Percentiles rank a stretch among this genome's conserved stretches.
Evolutionary conservation across 1,140 invertebrate genomes (phyloP).

Genomic region (Saccostrea echinata): DNA sequence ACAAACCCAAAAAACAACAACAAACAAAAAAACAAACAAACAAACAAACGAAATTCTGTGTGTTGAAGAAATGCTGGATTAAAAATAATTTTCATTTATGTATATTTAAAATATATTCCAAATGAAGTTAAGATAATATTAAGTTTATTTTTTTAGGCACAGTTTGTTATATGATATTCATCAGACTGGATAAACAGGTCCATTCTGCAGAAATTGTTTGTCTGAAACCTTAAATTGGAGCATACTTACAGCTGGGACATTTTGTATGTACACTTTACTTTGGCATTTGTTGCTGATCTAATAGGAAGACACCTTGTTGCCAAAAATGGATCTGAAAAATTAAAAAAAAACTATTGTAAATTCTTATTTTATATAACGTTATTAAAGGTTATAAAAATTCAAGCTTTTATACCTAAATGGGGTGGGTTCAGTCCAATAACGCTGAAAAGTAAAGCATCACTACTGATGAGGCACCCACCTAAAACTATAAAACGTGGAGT

Average conservation of each 20-base stretch:
- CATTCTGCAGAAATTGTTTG: no score
- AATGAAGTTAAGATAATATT: no score
- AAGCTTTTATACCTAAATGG: background rate
- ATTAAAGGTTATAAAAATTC: background rate
- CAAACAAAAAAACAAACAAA: no score
- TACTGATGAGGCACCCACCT: background rate
- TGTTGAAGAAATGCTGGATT: no score
- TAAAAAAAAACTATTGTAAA: background rate
- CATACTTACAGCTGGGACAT: background rate
- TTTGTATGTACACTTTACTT: constrained; percentile 8
- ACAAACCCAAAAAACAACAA: no score
- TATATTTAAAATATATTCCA: no score
- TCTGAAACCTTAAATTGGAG: background rate
- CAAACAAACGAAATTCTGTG: no score
- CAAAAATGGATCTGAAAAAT: constrained; percentile 13
- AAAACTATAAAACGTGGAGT: background rate
- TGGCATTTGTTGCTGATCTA: background rate
- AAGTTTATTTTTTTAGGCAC: no score
- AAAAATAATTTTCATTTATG: no score
- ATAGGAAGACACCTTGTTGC: background rate
- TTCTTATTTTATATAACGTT: background rate
- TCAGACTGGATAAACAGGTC: no score
- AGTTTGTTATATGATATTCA: no score
- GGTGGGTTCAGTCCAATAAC: background rate
- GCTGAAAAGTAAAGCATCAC: background rate